Conservation (phyloP, 1,140 invertebrate genomes). For the Cotesia glomerata region DNA sequence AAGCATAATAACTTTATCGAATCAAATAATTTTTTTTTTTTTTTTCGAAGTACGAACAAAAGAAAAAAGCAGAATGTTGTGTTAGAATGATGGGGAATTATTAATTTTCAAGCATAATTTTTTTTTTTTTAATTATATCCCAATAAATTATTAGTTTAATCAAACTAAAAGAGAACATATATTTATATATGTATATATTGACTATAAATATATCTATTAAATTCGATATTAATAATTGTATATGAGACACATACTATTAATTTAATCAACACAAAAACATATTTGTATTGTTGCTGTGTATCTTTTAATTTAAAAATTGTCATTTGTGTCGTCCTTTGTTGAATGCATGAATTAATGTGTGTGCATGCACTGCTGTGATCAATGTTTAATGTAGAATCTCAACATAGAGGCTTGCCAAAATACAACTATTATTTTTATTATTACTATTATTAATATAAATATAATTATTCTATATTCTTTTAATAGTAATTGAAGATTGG, state of each 20-base stretch:
- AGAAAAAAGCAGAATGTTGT: background rate
- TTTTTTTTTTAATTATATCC: too few species aligned
- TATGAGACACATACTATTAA: too few species aligned
- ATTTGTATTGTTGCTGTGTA: background rate
- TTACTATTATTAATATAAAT: conserved; percentile 3
- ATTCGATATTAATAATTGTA: too few species aligned
- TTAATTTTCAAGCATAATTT: too few species aligned
- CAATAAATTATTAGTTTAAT: too few species aligned
- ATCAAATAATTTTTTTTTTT: background rate
- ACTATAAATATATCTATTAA: too few species aligned
- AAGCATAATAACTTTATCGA: background rate
- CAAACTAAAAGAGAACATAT: too few species aligned
- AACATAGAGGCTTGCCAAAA: conserved; percentile 43
- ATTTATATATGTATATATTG: too few species aligned
- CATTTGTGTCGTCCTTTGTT: conserved; percentile 26
- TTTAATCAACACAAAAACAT: too few species aligned
- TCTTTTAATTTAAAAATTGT: background rate
- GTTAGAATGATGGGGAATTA: too few species aligned
- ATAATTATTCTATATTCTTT: background rate
- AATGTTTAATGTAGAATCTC: conserved; percentile 39
- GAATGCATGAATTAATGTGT: conserved; percentile 43
- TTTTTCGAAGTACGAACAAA: too few species aligned
- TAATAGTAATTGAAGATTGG: background rate
- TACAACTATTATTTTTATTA: background rate
- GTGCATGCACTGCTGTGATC: conserved; percentile 47